These are phyloP conservation scores for Cardinalis cardinalis DNA, from an alignment of 2,113 vertebrate genomes.

Conservation along the genomic window DNA sequence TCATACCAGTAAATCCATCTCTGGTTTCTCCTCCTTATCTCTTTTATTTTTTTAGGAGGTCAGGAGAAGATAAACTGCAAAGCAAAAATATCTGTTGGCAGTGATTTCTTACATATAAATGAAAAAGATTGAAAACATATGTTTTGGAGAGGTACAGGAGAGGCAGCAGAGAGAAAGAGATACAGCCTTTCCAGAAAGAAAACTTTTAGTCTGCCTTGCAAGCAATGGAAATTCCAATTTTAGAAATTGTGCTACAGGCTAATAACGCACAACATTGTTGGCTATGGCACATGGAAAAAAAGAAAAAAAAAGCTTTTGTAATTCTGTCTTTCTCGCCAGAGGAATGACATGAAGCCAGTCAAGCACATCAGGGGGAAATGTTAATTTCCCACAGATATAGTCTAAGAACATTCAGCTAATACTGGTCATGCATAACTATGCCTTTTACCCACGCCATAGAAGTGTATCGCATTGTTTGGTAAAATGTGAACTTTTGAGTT, in stretches of 20 bases:
- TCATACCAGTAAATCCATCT: not conserved
- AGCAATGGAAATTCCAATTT: conserved; percentile 59
- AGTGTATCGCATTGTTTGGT: not conserved
- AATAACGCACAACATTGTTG: not conserved
- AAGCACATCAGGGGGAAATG: not conserved
- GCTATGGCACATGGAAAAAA: conserved; percentile 37
- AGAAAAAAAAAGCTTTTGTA: not conserved
- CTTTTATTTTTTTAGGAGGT: not conserved
- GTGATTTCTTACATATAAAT: not conserved
- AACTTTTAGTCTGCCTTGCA: conserved; percentile 32
- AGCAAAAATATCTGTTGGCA: not conserved
- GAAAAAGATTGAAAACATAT: conserved; percentile 20
- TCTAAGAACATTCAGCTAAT: not conserved
- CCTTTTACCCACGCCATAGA: not conserved
- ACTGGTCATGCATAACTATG: not conserved
- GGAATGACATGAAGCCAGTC: conserved; percentile 7
- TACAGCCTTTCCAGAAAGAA: conserved; percentile 8
- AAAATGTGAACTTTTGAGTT: not conserved
- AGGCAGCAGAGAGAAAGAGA: not conserved
- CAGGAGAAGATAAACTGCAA: not conserved
- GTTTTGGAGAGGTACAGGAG: not conserved
- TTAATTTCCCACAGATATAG: conserved; percentile 15
- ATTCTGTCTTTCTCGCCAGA: not conserved
- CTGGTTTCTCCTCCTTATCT: not conserved
- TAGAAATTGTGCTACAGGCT: conserved; percentile 24